A percentile compares a stretch with the other conserved stretches of the same genome.
Evolutionary conservation across 2,113 vertebrate genomes (phyloP).

Genomic region (Elanoides forficatus): DNA sequence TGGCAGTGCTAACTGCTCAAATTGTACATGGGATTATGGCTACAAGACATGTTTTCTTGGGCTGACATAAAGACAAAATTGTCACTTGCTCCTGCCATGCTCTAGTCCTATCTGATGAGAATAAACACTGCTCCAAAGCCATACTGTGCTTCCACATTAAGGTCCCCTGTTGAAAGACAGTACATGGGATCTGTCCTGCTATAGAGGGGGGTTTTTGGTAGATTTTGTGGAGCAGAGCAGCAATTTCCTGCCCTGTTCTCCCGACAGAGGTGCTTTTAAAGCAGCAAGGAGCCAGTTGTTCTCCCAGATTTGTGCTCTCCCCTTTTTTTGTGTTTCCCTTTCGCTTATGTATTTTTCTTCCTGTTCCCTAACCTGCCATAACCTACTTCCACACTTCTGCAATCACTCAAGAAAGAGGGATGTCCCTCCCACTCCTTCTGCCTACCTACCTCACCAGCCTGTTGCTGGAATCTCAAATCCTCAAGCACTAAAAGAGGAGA

Average conservation of each 20-base stretch:
- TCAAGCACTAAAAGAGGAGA: conserved; percentile 1
- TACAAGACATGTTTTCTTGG: neutral
- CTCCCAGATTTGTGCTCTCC: neutral
- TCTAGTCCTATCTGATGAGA: neutral
- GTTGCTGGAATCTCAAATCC: conserved; percentile 5
- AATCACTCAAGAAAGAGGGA: neutral
- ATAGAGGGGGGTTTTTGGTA: neutral
- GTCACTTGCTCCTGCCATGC: neutral
- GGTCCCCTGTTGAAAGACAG: neutral
- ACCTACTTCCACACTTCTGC: neutral
- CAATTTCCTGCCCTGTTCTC: neutral
- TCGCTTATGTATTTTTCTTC: neutral
- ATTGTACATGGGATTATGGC: neutral
- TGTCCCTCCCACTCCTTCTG: neutral
- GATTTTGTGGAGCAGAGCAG: neutral
- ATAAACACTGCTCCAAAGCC: neutral
- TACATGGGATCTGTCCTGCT: neutral
- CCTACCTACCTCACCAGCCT: neutral
- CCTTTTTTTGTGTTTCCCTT: neutral
- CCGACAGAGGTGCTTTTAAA: neutral
- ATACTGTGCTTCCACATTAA: neutral
- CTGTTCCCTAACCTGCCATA: neutral
- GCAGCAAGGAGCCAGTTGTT: neutral
- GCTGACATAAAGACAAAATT: neutral
- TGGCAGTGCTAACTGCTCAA: neutral